Evolutionary conservation across 2,888 invertebrate genomes (phyloP).

Genomic region (Thyatira batis): DNA sequence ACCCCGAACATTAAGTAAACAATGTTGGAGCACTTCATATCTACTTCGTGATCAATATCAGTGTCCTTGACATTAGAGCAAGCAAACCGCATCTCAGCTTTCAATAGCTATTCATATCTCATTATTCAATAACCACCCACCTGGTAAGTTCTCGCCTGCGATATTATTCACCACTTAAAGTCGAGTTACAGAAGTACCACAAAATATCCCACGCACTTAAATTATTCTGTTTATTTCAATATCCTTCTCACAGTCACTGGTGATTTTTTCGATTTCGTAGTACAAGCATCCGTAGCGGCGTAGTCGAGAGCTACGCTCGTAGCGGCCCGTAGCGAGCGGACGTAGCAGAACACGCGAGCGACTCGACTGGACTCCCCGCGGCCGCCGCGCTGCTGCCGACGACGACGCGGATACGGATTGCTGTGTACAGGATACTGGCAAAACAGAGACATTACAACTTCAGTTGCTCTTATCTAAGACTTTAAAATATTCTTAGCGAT

Average conservation of each 20-base stretch:
- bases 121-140: conserved; percentile 64
- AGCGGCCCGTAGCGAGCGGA: conserved; percentile 60
- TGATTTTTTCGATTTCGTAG: conserved; percentile 34
- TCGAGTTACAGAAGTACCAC: conserved; percentile 39
- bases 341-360: conserved; percentile 68
- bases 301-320: conserved; percentile 59
- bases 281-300: conserved; percentile 46
- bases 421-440: conserved; percentile 47
- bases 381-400: conserved; percentile 15
- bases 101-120: conserved; percentile 50
- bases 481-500: background rate
- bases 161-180: conserved; percentile 27
- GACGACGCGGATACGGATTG: conserved; percentile 63
- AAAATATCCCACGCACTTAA: conserved; percentile 41
- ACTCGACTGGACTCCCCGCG: conserved; percentile 65
- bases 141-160: conserved; percentile 36
- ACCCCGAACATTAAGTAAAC: conserved; percentile 13
- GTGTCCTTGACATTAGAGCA: conserved; percentile 76
- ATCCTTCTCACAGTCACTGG: conserved; percentile 52
- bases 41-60: conserved; percentile 67
- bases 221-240: conserved; percentile 43
- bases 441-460: conserved; percentile 34
- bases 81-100: conserved; percentile 39
- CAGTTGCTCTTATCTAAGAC: background rate
- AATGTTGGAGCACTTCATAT: conserved; percentile 20